Base-by-base conservation (phyloP, 1,140 invertebrate genomes). In the Druon quercuslanigerum region DNA sequence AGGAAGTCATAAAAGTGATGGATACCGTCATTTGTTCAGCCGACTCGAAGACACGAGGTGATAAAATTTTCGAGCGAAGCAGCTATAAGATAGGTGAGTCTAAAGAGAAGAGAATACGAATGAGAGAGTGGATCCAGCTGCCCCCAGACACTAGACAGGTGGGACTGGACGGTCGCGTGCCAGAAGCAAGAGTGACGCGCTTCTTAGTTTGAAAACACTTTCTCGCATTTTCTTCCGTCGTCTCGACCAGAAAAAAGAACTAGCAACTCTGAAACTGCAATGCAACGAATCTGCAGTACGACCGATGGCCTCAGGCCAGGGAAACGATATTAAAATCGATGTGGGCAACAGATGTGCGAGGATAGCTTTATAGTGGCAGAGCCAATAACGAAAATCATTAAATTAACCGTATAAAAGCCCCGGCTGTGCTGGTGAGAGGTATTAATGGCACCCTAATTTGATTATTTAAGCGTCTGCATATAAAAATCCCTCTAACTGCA, bases 351-450 rank as follows among this genome's bases (percentile, higher is more conserved):
- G 88, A 90, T 90, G 88, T 88, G 83, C 82, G 71, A 72, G 72
- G 88, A 89, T 89, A 89, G 88, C 82, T 90, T 90, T 90, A 90
- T 83, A 86, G 82, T 77, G 79, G 60, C 79, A 77, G 76, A 79
- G 79, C 87, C 85, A 90, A 90, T 90, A 90, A 90, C 85, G 89
- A 86, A 90, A 90, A 89, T 89, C 88, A 87, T 90, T 88, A 90
- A 90, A 90, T 90, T 89, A 90, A 78, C 77, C 51, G 51, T 66
- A 76, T 72, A 51, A 51, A 72, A 72, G 50, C 46, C n/a, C 71
- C 71, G 57, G 52, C 56, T 60, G 57, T 52, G 57, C n/a, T 9
- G 5, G 54, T 50, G 60, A 75, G 76, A 20, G 70, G 79, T 88
- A 87, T 89, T 90, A 90, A 90, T 82, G 80, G 80, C 78, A 81